Evolutionary conservation across 2,113 vertebrate species (phyloP).

Genomic region (Nestor notabilis): DNA sequence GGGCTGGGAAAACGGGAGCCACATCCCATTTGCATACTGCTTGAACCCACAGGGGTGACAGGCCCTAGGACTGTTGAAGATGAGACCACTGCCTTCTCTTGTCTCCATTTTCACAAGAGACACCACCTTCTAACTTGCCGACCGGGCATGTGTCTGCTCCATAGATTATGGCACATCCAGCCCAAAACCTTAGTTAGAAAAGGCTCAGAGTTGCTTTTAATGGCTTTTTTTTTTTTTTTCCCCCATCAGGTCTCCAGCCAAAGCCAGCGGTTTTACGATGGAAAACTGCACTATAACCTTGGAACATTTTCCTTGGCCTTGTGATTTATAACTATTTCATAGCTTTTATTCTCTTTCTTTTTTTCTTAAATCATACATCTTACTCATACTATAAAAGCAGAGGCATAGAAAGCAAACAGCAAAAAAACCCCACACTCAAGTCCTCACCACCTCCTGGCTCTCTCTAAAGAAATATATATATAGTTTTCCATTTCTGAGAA

Average conservation of each 20-base stretch:
- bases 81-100: not conserved
- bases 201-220: not conserved
- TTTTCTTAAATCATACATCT: not conserved
- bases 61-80: not conserved
- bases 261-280: not conserved
- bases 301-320: not conserved
- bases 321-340: not conserved
- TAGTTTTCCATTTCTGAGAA: not conserved
- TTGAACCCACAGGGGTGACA: not conserved
- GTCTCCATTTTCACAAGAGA: not conserved
- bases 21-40: fast-evolving
- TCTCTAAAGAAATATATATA: not conserved
- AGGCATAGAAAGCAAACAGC: not conserved
- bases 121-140: not conserved
- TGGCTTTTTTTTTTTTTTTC: not conserved
- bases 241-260: not conserved
- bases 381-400: not conserved
- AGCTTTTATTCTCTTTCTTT: not conserved
- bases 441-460: not conserved
- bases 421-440: not conserved
- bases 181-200: not conserved
- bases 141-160: not conserved
- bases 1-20: not conserved
- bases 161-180: not conserved
- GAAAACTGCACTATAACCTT: not conserved